A percentile compares a stretch with the other conserved stretches of the same genome.
These are phyloP conservation scores for Myotis davidii DNA, from an alignment of 2,113 vertebrate species.

Conservation along the genomic window DNA sequence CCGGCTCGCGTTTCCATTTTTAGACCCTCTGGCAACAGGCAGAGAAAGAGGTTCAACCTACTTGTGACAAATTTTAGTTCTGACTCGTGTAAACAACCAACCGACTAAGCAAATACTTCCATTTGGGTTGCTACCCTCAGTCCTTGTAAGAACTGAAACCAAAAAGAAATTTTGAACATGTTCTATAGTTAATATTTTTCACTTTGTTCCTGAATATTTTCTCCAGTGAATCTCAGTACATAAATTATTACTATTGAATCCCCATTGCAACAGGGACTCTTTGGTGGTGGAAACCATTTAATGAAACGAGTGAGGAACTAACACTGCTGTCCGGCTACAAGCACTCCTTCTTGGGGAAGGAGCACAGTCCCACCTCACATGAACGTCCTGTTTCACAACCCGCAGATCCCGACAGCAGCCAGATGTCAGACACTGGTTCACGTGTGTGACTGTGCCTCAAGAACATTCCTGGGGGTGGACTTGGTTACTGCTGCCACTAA, in stretches of 20 bases:
- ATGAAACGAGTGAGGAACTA: not conserved
- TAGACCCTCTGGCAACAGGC: slow-evolving; percentile 64
- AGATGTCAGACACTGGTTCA: not conserved
- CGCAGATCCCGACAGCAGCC: not conserved
- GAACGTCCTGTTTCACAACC: not conserved
- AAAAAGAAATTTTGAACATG: not conserved
- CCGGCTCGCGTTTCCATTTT: slow-evolving; percentile 46
- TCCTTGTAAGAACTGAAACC: not conserved
- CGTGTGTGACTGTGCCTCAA: not conserved
- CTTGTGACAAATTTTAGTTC: slow-evolving; percentile 55
- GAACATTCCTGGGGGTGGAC: not conserved
- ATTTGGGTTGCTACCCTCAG: not conserved
- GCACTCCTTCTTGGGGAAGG: not conserved
- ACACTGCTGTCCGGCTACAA: not conserved
- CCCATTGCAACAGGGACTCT: not conserved
- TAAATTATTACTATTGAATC: not conserved
- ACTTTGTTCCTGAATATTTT: not conserved
- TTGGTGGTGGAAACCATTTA: not conserved
- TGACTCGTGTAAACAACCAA: slow-evolving; percentile 54
- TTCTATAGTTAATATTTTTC: not conserved
- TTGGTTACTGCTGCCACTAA: fast-evolving
- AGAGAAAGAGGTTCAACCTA: slow-evolving; percentile 58
- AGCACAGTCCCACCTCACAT: not conserved
- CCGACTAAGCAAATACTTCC: not conserved
- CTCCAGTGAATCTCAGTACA: not conserved